Conservation (phyloP, 2,888 invertebrate species). For the Meliscaeva auricollis region DNA sequence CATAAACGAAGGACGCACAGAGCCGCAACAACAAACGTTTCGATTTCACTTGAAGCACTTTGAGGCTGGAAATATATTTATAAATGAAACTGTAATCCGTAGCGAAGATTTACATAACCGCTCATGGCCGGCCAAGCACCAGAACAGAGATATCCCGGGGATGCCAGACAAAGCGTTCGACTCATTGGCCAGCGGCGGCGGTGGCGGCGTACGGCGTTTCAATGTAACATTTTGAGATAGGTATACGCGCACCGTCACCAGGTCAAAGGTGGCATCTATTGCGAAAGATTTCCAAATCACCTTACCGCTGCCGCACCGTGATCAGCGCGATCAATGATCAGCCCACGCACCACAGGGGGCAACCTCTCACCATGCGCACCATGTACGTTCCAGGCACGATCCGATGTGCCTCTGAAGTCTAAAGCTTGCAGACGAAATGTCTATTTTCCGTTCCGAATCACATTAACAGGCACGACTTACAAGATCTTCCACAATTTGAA, state of each 20-base stretch:
- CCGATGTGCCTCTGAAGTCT: slow-evolving; percentile 23
- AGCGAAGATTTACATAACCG: slow-evolving; percentile 51
- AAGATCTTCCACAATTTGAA: slow-evolving; percentile 59
- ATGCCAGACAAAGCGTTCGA: slow-evolving; percentile 35
- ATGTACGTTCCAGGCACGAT: slow-evolving; percentile 15
- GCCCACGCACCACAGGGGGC: slow-evolving; percentile 71
- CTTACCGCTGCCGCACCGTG: slow-evolving; percentile 20
- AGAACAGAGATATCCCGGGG: slow-evolving; percentile 47
- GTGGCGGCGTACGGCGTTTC: slow-evolving; percentile 34
- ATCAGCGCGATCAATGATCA: slow-evolving; percentile 49
- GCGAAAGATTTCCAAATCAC: slow-evolving; percentile 69
- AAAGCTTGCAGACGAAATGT: slow-evolving; percentile 49
- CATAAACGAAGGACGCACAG: slow-evolving; percentile 73
- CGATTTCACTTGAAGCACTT: slow-evolving; percentile 63
- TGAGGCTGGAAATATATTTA: neutral
- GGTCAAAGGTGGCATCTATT: slow-evolving; percentile 75
- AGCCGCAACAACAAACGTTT: slow-evolving; percentile 53
- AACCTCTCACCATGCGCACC: slow-evolving; percentile 51
- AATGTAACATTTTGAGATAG: slow-evolving; percentile 10
- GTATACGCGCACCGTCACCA: slow-evolving; percentile 47
- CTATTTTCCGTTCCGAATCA: slow-evolving; percentile 56
- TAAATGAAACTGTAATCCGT: slow-evolving; percentile 29
- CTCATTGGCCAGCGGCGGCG: slow-evolving; percentile 8
- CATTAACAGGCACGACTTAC: slow-evolving; percentile 58
- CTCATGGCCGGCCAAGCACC: slow-evolving; percentile 2